Conservation (phyloP, 2,797 vertebrate species). For the Macropodus opercularis region DNA sequence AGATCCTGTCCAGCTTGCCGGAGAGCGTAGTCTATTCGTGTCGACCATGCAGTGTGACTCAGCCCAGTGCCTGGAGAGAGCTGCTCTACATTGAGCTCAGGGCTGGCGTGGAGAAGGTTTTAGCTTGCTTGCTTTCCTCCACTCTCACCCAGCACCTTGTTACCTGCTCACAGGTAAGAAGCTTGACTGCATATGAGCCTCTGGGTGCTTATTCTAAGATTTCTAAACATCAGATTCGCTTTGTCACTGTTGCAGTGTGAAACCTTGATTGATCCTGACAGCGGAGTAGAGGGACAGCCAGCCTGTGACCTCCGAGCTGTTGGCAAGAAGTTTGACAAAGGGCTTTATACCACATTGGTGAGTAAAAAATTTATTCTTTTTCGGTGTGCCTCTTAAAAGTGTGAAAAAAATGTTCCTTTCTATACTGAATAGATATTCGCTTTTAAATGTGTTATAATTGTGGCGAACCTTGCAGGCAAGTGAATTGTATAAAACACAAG, state of each 20-base stretch:
- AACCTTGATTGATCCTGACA: slow-evolving; percentile 69
- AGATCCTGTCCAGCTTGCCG: slow-evolving; percentile 91
- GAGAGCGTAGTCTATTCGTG: slow-evolving; percentile 93
- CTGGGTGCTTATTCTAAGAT: neutral
- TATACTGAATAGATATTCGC: too few relatives aligned
- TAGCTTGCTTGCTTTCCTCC: slow-evolving; percentile 88
- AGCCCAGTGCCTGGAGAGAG: slow-evolving; percentile 87
- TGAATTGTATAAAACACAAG: too few relatives aligned
- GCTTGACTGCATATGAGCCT: neutral
- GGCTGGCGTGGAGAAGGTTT: slow-evolving; percentile 87
- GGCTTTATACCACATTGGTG: slow-evolving; percentile 89
- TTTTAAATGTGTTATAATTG: too few relatives aligned
- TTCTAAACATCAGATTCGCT: neutral
- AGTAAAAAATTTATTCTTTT: slow-evolving; percentile 50
- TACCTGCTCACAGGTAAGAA: slow-evolving; percentile 85
- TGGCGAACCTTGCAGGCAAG: too few relatives aligned
- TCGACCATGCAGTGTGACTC: slow-evolving; percentile 85
- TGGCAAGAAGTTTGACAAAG: slow-evolving; percentile 89
- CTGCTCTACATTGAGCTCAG: slow-evolving; percentile 87
- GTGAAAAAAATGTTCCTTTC: too few relatives aligned
- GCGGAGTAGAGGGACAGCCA: slow-evolving; percentile 69
- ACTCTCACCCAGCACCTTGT: slow-evolving; percentile 85
- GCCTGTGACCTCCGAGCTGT: slow-evolving; percentile 88
- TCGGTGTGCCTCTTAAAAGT: neutral
- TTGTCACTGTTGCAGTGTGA: slow-evolving; percentile 80